phyloP scores from a whole-genome alignment of 2,797 vertebrate species.

The Lepilemur septentrionalis region DNA sequence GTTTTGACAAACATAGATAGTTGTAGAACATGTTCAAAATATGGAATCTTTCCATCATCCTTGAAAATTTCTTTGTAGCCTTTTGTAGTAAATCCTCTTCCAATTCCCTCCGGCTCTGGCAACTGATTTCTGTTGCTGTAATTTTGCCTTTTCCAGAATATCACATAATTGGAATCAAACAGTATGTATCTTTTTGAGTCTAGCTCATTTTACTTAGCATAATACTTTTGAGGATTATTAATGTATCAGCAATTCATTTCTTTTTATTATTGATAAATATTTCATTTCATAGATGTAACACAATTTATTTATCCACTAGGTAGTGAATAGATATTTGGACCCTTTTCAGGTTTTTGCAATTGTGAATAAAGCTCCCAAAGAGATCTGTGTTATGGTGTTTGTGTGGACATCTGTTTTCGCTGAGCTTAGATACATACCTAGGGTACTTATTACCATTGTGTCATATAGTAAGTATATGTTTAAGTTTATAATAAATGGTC shows the following conservation, averaged over 20 bases:
- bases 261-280: constrained; percentile 17
- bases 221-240: constrained; percentile 1
- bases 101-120: background rate
- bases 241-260: background rate
- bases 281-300: background rate
- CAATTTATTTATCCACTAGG: background rate
- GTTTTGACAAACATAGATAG: background rate
- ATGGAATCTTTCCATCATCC: background rate
- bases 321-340: background rate
- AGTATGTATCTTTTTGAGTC: background rate
- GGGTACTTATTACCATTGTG: background rate
- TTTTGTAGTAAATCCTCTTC: background rate
- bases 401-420: background rate
- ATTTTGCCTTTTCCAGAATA: constrained; percentile 22
- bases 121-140: constrained; percentile 18
- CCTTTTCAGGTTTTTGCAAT: background rate
- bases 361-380: background rate
- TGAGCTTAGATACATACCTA: background rate
- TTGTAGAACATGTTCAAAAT: background rate
- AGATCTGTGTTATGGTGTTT: background rate
- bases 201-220: background rate
- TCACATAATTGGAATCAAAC: background rate
- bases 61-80: background rate
- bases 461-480: background rate
- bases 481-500: background rate